Evolutionary conservation across 2,113 vertebrate genomes (phyloP).

Genomic region (Polypterus senegalus): DNA sequence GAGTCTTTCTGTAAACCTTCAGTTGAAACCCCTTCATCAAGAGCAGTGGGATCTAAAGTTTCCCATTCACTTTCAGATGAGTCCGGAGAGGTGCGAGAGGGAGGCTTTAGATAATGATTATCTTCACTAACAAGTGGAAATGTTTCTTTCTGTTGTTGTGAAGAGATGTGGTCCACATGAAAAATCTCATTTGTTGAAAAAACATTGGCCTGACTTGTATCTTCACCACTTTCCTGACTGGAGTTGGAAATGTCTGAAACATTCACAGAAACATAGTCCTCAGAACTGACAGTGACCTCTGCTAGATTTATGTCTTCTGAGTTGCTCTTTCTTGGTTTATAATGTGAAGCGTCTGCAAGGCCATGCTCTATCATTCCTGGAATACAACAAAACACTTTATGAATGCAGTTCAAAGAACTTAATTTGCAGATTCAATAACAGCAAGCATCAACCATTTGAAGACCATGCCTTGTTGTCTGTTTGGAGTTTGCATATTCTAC

Average conservation of each 20-base stretch:
- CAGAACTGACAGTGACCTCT: constrained; percentile 30
- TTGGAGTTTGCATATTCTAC: too few relatives aligned
- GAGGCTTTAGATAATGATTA: constrained; percentile 49
- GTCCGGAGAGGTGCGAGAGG: constrained; percentile 56
- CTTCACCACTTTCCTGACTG: constrained; percentile 20
- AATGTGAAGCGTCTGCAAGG: constrained; percentile 81
- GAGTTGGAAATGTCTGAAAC: constrained; percentile 33
- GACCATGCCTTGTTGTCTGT: too few relatives aligned
- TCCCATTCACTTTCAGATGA: constrained; percentile 95
- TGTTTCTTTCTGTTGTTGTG: constrained; percentile 20
- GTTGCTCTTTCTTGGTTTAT: constrained; percentile 66
- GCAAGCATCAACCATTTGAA: too few relatives aligned
- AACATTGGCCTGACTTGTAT: constrained; percentile 19
- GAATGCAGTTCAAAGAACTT: background rate
- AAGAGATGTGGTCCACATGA: constrained; percentile 19
- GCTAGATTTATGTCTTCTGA: constrained; percentile 58
- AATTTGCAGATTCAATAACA: too few relatives aligned
- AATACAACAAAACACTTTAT: constrained; percentile 11
- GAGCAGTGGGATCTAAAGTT: constrained; percentile 72
- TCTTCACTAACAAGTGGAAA: constrained; percentile 19
- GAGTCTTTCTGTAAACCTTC: constrained; percentile 29
- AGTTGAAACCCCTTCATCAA: constrained; percentile 54
- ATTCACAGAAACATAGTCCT: constrained; percentile 51
- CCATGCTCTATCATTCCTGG: constrained; percentile 92
- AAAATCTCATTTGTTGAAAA: constrained; percentile 16